Evolutionary conservation across 53 echinoderm and acorn worm species (phyloP).

Genomic region (Holothuria leucospilota): DNA sequence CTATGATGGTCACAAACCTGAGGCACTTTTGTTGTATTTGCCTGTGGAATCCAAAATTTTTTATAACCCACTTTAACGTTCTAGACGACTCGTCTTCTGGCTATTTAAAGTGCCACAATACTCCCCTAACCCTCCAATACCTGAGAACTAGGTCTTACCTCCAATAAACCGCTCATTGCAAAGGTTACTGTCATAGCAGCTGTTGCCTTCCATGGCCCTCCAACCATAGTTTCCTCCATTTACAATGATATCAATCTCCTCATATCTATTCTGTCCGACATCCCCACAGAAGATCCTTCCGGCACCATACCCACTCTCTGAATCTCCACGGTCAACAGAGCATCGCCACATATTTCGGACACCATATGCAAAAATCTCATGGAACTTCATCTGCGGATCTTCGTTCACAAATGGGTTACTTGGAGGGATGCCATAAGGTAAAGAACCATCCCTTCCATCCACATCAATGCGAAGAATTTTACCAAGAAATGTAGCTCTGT

Average conservation of each 20-base stretch:
- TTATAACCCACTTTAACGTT: too few species aligned
- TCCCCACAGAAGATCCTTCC: constrained; percentile 96
- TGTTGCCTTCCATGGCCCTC: constrained; percentile 87
- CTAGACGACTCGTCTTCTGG: too few species aligned
- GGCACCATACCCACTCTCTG: constrained; percentile 73
- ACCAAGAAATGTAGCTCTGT: constrained; percentile 75
- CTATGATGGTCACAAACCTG: too few species aligned
- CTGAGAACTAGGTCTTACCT: background rate
- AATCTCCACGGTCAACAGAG: constrained; percentile 81
- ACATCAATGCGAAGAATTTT: constrained; percentile 89
- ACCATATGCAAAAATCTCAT: constrained; percentile 93
- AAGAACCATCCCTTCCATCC: constrained; percentile 46
- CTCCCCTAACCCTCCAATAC: too few species aligned
- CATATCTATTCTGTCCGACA: constrained; percentile 84
- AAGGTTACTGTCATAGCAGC: constrained; percentile 73
- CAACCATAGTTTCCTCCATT: constrained; percentile 98
- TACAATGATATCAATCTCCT: constrained; percentile 94
- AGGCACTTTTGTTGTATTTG: too few species aligned
- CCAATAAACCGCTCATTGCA: constrained; percentile 76
- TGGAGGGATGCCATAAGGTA: constrained; percentile 78
- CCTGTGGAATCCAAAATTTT: too few species aligned
- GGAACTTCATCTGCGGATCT: constrained; percentile 47
- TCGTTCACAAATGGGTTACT: constrained; percentile 80
- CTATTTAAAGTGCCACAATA: too few species aligned
- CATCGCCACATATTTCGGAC: constrained; percentile 96